Base-by-base conservation (phyloP, 2,888 invertebrate genomes). In the Eupithecia inturbata region DNA sequence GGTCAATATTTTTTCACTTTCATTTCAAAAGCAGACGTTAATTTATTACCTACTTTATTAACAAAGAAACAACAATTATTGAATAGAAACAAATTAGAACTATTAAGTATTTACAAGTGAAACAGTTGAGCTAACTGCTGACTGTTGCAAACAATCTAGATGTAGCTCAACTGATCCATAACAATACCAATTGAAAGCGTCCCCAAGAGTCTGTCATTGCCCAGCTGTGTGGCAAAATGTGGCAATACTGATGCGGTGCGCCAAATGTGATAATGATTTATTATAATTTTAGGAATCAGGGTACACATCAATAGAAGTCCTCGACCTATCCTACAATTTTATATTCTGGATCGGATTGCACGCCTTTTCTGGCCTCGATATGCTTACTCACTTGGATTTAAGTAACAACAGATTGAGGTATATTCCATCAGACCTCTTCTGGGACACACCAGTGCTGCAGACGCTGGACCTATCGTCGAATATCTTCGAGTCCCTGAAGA, bases 291-390 rank as follows among this genome's bases (percentile, higher is more conserved):
- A 95, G 95, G 91, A 95, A 80, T 85, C 90, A 33, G 92, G 93
- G 33, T 93, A 95, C 76, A 89, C 88, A 14, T 91, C 92, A 14
- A 82, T 96, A 74, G 90, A 92, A 87, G 84, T 94, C 33, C 85
- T 95, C 26, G 93, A 95, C 81, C 82, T 95, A 60, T 95, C 96
- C 0, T 93, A 96, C 84, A 96, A 96, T 86, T 91, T 95, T 74
- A 95, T 96, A 67, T 95, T 95, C 79, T 96, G 96, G 84, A 94
- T 96, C 67, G 96, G 96, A 14, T 85, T 96, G 70, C 95, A 96
- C 79, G 95, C 96, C 0, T 96, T 96, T 82, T 86, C 91, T 0
- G 94, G 95, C 0, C 78, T 96, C 71, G 88, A 91, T 4, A 88
- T 92, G 19, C 85, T 96, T 28, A 86, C 88, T 63, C 92, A 93